phyloP scores from a whole-genome alignment of 2,797 vertebrate species.

The Danio aesculapii region DNA sequence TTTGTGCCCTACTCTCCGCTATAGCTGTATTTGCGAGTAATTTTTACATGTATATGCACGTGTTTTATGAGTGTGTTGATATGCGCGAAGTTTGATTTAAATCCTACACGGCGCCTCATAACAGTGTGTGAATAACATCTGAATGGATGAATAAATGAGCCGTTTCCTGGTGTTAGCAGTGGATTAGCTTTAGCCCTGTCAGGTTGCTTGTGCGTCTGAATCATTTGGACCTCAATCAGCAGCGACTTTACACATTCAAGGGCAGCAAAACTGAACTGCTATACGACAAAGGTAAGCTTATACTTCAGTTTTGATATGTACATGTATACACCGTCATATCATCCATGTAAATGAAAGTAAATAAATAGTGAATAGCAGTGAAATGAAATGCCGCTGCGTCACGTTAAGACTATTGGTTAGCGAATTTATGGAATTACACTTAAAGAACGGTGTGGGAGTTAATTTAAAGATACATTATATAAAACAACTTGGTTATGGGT shows the following conservation, averaged over 20 bases:
- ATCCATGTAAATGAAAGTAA: neutral
- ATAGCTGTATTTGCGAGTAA: too few relatives aligned
- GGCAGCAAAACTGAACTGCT: neutral
- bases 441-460: neutral
- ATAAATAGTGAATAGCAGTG: neutral
- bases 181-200: constrained; percentile 17
- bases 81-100: too few relatives aligned
- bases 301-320: neutral
- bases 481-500: neutral
- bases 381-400: neutral
- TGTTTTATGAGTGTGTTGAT: too few relatives aligned
- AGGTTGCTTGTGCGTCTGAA: neutral
- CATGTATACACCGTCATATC: too few relatives aligned
- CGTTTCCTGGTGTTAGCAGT: neutral
- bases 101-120: too few relatives aligned
- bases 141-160: neutral
- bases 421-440: neutral
- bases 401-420: neutral
- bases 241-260: neutral
- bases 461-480: neutral
- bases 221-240: too few relatives aligned
- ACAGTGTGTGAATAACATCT: too few relatives aligned
- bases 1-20: too few relatives aligned
- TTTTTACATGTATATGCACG: too few relatives aligned
- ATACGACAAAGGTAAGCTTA: neutral